phyloP scores from a whole-genome alignment of 2,888 invertebrate genomes.

The Coremacera marginata region DNA sequence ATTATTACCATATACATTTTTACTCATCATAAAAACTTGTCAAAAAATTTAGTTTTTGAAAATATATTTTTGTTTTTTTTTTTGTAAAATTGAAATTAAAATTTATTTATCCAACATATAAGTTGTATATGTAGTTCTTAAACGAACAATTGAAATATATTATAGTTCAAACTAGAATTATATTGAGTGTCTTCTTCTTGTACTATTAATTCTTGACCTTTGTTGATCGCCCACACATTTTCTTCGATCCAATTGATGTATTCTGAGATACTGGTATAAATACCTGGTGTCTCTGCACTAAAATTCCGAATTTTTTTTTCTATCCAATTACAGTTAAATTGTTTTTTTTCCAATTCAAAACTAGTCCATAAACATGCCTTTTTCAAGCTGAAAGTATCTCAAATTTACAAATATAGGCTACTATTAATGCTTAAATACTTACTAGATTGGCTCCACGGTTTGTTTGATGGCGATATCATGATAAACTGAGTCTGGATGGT shows the following conservation, averaged over 20 bases:
- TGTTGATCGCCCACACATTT: conserved; percentile 25
- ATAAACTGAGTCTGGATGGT: conserved; percentile 18
- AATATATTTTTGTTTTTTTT: no score
- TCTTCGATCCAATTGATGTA: conserved; percentile 42
- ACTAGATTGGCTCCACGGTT: not conserved
- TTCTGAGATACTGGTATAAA: conserved; percentile 42
- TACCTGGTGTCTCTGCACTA: conserved; percentile 26
- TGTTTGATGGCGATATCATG: conserved; percentile 41
- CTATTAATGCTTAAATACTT: not conserved
- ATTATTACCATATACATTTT: no score
- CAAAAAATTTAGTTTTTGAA: no score
- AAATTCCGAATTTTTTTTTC: conserved; percentile 36
- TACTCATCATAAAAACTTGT: no score
- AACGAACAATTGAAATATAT: no score
- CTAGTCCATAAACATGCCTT: not conserved
- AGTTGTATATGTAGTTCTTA: no score
- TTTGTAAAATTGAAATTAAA: no score
- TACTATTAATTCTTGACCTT: no score
- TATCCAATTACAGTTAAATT: conserved; percentile 41
- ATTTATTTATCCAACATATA: no score
- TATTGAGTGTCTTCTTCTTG: no score
- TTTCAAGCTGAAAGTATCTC: not conserved
- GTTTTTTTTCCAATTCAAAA: not conserved
- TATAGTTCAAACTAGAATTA: no score
- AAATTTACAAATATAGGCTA: no score